Percentiles rank a stretch among this genome's conserved stretches.
Evolutionary conservation across 2,113 vertebrate species (phyloP).

Genomic region (Symphodus melops): DNA sequence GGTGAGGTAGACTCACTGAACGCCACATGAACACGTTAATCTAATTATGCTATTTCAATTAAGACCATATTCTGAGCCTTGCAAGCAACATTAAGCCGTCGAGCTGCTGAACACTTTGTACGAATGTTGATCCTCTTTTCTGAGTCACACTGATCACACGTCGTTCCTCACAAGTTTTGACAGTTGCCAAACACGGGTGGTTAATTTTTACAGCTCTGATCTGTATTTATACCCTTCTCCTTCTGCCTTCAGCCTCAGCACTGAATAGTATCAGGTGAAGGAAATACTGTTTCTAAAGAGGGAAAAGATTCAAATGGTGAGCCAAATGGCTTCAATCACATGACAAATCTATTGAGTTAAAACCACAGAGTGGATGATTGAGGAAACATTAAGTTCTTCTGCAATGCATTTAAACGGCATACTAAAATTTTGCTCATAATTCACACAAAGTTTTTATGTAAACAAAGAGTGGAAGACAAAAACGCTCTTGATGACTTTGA

Average conservation of each 20-base stretch:
- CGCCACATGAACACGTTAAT: conserved; percentile 51
- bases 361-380: conserved; percentile 40
- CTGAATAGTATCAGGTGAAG: conserved; percentile 14
- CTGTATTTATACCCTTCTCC: conserved; percentile 51
- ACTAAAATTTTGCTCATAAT: conserved; percentile 33
- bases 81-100: conserved; percentile 43
- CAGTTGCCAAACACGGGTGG: conserved; percentile 31
- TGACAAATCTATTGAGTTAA: conserved; percentile 56
- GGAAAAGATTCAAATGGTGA: conserved; percentile 44
- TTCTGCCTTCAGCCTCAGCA: neutral
- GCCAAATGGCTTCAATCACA: conserved; percentile 49
- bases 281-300: conserved; percentile 2
- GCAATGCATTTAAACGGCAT: conserved; percentile 51
- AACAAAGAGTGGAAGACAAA: conserved; percentile 44
- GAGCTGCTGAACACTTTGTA: conserved; percentile 33
- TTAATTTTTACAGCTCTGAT: conserved; percentile 61
- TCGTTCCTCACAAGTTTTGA: conserved; percentile 27
- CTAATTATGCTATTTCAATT: conserved; percentile 64
- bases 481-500: conserved; percentile 59
- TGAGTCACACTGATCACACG: conserved; percentile 15
- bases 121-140: conserved; percentile 11
- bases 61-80: conserved; percentile 50
- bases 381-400: conserved; percentile 47
- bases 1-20: conserved; percentile 37
- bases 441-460: conserved; percentile 7